Conservation (phyloP, 2,888 invertebrate genomes). For the Drosophila mettleri region DNA sequence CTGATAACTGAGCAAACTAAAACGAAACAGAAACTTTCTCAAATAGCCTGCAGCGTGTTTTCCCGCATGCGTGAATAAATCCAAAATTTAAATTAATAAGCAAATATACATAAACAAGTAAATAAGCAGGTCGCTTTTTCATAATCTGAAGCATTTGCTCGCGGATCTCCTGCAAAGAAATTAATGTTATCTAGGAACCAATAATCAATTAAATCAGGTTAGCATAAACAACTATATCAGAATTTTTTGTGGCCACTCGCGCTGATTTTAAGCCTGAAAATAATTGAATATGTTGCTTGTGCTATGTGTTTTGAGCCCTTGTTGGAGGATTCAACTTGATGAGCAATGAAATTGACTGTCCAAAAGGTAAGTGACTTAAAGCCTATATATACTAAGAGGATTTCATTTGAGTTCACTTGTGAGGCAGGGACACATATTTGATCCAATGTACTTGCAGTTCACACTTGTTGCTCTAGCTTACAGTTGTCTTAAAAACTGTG, state of each 20-base stretch:
- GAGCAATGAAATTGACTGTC: slow-evolving; percentile 85
- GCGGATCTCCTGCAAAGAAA: neutral
- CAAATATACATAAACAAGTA: slow-evolving; percentile 47
- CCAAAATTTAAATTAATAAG: slow-evolving; percentile 62
- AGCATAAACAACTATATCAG: neutral
- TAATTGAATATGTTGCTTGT: slow-evolving; percentile 4
- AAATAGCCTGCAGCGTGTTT: slow-evolving; percentile 59
- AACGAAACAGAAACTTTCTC: slow-evolving; percentile 57
- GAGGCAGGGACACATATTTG: too few species aligned
- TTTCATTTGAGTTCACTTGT: neutral
- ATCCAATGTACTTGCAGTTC: neutral
- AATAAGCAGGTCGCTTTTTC: slow-evolving; percentile 18
- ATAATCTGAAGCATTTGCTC: slow-evolving; percentile 7
- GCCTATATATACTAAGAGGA: neutral
- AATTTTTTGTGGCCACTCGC: slow-evolving; percentile 22
- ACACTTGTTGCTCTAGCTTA: slow-evolving; percentile 55
- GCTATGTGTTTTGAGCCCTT: neutral
- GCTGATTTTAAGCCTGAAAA: slow-evolving; percentile 13
- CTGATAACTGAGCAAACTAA: slow-evolving; percentile 35
- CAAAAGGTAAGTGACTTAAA: slow-evolving; percentile 81
- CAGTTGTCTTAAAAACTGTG: too few species aligned
- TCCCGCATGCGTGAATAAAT: slow-evolving; percentile 38
- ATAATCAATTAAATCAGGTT: slow-evolving; percentile 1
- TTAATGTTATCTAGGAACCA: neutral
- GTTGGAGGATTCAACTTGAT: slow-evolving; percentile 71